A percentile compares a stretch with the other conserved stretches of the same genome.
These are phyloP conservation scores for Kuschelorhynchus macadamiae DNA, from an alignment of 2,888 invertebrate species.

Conservation along the genomic window DNA sequence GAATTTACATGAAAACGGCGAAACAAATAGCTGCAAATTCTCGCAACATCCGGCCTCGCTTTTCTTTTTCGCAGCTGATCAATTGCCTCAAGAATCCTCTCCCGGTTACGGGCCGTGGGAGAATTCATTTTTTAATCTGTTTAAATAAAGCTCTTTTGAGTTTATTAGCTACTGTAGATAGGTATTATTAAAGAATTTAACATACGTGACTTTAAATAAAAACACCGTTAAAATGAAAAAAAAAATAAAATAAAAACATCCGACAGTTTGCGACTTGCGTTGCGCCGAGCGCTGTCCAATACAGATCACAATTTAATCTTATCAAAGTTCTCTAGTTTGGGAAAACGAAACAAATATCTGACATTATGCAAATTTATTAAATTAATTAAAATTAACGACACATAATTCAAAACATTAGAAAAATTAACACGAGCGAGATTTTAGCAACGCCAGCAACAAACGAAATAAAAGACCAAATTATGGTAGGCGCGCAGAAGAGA, in stretches of 20 bases:
- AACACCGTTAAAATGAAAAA: background rate
- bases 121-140: slow-evolving; percentile 32
- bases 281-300: slow-evolving; percentile 27
- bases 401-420: slow-evolving; percentile 10
- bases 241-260: too few species aligned
- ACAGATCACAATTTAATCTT: slow-evolving; percentile 34
- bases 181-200: too few species aligned
- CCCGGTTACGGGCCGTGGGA: slow-evolving; percentile 76
- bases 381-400: slow-evolving; percentile 7
- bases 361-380: background rate
- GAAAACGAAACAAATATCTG: slow-evolving; percentile 11
- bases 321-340: slow-evolving; percentile 32
- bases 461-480: slow-evolving; percentile 42
- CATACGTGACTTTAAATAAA: background rate
- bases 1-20: slow-evolving; percentile 81
- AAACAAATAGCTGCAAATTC: slow-evolving; percentile 86
- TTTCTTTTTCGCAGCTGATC: slow-evolving; percentile 87
- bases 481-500: slow-evolving; percentile 56
- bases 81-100: slow-evolving; percentile 86
- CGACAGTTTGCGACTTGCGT: too few species aligned
- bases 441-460: slow-evolving; percentile 40
- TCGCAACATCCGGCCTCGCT: slow-evolving; percentile 86
- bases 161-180: too few species aligned
- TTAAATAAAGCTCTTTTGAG: background rate
- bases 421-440: slow-evolving; percentile 25